phyloP scores from a whole-genome alignment of 2,888 invertebrate genomes.

The Noctuana brunneofusca region DNA sequence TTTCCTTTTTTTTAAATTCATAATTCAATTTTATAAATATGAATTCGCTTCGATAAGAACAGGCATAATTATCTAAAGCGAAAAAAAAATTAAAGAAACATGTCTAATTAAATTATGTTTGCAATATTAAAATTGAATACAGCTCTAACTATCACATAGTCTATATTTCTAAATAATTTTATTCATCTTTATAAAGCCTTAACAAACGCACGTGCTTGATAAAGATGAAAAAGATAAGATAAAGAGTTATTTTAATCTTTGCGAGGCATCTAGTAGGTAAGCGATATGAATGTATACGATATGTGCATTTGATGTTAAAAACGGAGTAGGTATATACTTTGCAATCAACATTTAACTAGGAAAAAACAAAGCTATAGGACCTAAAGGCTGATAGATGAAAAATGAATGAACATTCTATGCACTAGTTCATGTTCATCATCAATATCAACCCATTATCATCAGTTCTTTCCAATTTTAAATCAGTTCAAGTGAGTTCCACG shows the following conservation, averaged over 20 bases:
- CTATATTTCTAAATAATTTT: background rate
- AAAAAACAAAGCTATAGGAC: too few species aligned
- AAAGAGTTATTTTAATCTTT: slow-evolving; percentile 4
- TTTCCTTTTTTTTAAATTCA: background rate
- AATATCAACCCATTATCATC: too few species aligned
- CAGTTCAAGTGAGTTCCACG: too few species aligned
- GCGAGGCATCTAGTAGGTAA: background rate
- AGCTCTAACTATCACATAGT: background rate
- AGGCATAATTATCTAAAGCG: too few species aligned
- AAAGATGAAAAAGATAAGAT: slow-evolving; percentile 15
- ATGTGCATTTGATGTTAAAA: background rate
- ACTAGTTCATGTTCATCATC: too few species aligned
- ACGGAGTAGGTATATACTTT: background rate
- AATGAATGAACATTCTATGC: too few species aligned
- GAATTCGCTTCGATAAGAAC: too few species aligned
- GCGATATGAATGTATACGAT: background rate
- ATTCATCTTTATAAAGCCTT: background rate
- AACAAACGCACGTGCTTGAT: slow-evolving; percentile 23
- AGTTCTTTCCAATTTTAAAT: too few species aligned
- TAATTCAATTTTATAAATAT: too few species aligned
- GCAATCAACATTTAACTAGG: too few species aligned
- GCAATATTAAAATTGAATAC: background rate
- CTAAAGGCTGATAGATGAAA: too few species aligned
- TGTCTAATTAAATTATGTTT: background rate
- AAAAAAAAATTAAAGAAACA: background rate